phyloP scores from a whole-genome alignment of 2,113 vertebrate genomes.

The Xiphophorus maculatus region DNA sequence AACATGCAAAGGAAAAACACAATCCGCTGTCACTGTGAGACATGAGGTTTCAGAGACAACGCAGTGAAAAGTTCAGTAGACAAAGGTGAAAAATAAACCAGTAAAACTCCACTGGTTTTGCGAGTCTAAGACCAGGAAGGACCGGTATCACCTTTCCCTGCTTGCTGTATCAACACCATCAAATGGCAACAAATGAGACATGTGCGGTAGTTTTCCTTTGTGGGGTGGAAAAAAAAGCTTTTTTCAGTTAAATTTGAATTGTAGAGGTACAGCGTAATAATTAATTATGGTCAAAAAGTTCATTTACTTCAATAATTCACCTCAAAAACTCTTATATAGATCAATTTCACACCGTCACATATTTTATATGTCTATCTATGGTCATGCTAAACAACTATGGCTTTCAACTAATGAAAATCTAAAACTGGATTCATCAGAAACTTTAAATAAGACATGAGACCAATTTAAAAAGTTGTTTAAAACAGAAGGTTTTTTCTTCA shows the following conservation, averaged over 20 bases:
- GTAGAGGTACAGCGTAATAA: background rate
- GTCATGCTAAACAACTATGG: background rate
- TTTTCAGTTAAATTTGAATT: too few species aligned
- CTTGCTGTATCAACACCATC: constrained; percentile 44
- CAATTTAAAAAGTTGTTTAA: background rate
- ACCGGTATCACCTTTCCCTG: constrained; percentile 47
- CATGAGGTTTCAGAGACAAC: background rate
- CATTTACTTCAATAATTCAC: background rate
- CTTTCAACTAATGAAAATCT: too few species aligned
- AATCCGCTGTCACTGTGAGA: constrained; percentile 1
- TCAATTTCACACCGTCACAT: background rate
- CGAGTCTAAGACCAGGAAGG: constrained; percentile 38
- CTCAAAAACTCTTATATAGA: background rate
- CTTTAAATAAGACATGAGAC: background rate
- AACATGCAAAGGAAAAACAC: background rate
- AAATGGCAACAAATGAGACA: constrained; percentile 36
- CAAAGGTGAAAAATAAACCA: background rate
- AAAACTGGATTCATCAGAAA: background rate
- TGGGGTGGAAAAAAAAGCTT: too few species aligned
- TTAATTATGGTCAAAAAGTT: too few species aligned
- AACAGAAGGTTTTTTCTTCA: too few species aligned
- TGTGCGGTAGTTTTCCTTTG: constrained; percentile 29
- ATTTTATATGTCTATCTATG: background rate
- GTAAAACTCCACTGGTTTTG: constrained; percentile 13
- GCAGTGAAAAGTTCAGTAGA: background rate